phyloP scores from a whole-genome alignment of 2,888 invertebrate species.

The Sericinus montela region DNA sequence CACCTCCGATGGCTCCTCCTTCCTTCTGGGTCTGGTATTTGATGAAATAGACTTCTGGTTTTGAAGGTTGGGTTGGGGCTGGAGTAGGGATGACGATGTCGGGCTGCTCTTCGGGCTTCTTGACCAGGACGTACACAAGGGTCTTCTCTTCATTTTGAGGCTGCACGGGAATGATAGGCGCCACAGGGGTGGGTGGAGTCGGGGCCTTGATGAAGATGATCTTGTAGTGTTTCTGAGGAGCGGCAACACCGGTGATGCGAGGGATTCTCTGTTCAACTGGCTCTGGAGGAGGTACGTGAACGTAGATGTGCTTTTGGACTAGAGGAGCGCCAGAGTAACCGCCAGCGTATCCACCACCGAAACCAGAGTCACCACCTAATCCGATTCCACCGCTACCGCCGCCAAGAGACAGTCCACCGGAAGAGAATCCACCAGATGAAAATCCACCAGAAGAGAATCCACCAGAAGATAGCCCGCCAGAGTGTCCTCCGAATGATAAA shows the following conservation, averaged over 20 bases:
- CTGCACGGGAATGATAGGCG: conserved; percentile 88
- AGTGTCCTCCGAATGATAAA: conserved; percentile 37
- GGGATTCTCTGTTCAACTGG: conserved; percentile 84
- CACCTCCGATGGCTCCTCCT: conserved; percentile 59
- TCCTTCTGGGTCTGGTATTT: conserved; percentile 86
- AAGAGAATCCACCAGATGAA: conserved; percentile 24
- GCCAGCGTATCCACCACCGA: conserved; percentile 62
- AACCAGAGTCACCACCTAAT: conserved; percentile 55
- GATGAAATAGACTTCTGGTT: conserved; percentile 95
- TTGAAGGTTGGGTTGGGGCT: conserved; percentile 90
- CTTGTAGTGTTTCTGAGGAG: conserved; percentile 93
- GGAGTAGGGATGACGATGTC: conserved; percentile 88
- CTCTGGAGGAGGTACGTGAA: conserved; percentile 93
- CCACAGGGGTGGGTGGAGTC: conserved; percentile 89
- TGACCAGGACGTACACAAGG: conserved; percentile 92
- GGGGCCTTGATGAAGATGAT: conserved; percentile 96
- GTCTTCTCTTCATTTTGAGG: conserved; percentile 93
- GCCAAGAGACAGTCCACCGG: conserved; percentile 33
- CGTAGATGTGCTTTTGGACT: conserved; percentile 93
- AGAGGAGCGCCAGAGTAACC: conserved; percentile 79
- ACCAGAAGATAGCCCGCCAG: conserved; percentile 28
- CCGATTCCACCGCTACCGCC: conserved; percentile 38
- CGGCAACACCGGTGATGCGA: conserved; percentile 82
- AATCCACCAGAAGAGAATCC: conserved; percentile 34
- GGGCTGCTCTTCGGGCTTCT: conserved; percentile 91